These are phyloP conservation scores for Merodon equestris DNA, from an alignment of 2,888 invertebrate genomes.

Conservation along the genomic window DNA sequence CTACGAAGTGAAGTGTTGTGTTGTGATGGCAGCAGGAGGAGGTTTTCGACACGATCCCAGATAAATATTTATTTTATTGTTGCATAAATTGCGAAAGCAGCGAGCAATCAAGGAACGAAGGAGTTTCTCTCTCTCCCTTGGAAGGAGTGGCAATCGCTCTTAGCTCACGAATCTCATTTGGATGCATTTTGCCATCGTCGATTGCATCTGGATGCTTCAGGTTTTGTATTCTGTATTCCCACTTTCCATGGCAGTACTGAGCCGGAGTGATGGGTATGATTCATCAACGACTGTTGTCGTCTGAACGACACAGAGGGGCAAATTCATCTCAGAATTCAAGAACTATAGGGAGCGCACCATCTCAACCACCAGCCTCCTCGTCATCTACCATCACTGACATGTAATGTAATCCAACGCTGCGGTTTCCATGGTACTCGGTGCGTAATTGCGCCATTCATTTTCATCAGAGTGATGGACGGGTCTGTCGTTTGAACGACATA, in stretches of 20 bases:
- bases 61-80: conserved; percentile 78
- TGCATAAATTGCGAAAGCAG: conserved; percentile 65
- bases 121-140: conserved; percentile 24
- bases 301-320: conserved; percentile 35
- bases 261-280: conserved; percentile 25
- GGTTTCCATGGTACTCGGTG: conserved; percentile 57
- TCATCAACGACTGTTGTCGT: conserved; percentile 45
- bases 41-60: conserved; percentile 77
- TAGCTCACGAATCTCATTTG: conserved; percentile 61
- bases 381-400: conserved; percentile 52
- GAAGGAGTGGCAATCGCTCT: conserved; percentile 46
- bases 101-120: conserved; percentile 54
- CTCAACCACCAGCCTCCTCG: conserved; percentile 30
- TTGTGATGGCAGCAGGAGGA: conserved; percentile 71
- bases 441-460: conserved; percentile 67
- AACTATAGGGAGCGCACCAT: conserved; percentile 5
- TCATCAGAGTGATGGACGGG: conserved; percentile 64
- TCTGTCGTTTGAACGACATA: conserved; percentile 39
- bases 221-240: conserved; percentile 16
- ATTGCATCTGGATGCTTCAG: conserved; percentile 37
- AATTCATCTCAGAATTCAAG: conserved; percentile 41
- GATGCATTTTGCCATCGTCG: conserved; percentile 36
- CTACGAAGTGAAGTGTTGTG: conserved; percentile 18
- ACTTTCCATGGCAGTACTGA: background rate
- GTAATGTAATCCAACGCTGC: conserved; percentile 62